Conservation (phyloP, 2,113 vertebrate genomes). For the Acanthisitta chloris region DNA sequence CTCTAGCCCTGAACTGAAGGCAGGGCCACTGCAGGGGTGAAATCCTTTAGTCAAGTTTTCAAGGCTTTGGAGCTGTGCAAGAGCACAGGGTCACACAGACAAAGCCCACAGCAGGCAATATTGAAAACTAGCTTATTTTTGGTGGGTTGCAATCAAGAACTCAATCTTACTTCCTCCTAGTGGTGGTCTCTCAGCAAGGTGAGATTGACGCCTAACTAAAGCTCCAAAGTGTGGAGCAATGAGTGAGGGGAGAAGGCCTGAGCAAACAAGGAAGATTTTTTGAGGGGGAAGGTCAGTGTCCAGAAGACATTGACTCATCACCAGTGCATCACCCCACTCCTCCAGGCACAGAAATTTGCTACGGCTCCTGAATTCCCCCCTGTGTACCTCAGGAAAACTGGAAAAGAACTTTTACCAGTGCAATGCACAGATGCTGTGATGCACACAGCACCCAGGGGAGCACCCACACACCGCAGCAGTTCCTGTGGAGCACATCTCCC, state of each 20-base stretch:
- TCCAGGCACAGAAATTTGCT: neutral
- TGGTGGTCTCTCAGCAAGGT: fast-evolving
- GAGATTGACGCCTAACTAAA: neutral
- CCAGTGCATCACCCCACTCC: neutral
- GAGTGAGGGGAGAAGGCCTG: neutral
- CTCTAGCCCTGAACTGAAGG: neutral
- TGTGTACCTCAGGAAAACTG: neutral
- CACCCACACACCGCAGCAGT: fast-evolving
- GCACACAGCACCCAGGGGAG: neutral
- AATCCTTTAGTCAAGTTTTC: neutral
- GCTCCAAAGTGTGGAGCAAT: neutral
- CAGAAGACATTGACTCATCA: neutral
- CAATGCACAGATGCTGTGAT: fast-evolving
- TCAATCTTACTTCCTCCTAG: neutral
- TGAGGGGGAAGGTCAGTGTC: neutral
- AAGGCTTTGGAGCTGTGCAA: neutral
- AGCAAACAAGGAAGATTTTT: neutral
- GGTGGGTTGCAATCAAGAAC: neutral
- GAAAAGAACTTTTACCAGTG: neutral
- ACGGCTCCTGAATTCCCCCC: neutral
- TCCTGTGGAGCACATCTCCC: fast-evolving
- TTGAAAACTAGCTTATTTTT: neutral
- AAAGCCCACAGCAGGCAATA: neutral
- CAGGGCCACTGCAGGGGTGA: fast-evolving
- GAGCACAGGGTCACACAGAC: neutral